Base-by-base conservation (phyloP, 2,797 vertebrate genomes). In the Melopsittacus undulatus region DNA sequence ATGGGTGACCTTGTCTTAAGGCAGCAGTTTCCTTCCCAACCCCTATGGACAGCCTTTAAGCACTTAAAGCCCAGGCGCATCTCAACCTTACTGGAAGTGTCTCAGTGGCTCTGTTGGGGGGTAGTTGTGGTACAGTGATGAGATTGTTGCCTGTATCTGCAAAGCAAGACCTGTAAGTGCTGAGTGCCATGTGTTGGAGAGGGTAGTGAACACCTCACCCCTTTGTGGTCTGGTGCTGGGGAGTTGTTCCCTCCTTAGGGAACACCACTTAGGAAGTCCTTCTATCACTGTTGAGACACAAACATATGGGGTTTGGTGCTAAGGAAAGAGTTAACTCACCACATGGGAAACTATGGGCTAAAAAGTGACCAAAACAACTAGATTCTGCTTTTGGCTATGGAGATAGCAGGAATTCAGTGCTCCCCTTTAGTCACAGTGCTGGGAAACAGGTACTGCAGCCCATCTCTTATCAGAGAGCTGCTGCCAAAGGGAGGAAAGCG, bases 401-500 rank as follows among this genome's bases (percentile, higher is more conserved):
- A 62, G 30, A 30, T 29, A 21, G 2, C 21, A 64, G 68, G 62
- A 86, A 48, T 40, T 78, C 29, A 26, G 24, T 27, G 59, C 22
- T 61, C 24, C n/a, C 34, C 54, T 74, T 62, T 51, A 56, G 57
- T 45, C 2, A 1, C 38, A 23, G 49, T 10, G 34, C 48, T 78
- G 66, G 70, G 66, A 61, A 83, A 72, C 77, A 67, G 42, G 17
- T 46, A 59, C 26, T 13, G 7, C 61, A 91, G 84, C 73, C 63
- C n/a, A n/a, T 42, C 6, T 38, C 67, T 95, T 95, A 90, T 80
- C 26, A 54, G 87, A 45, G 73, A 74, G 32, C 42, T 81, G 2
- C 85, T 68, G 83, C 89, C 79, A 64, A 83, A 66, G 54, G 67
- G 76, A 76, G 83, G 73, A 82, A 62, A 92, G 67, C 59, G 74